Base-by-base conservation (phyloP, 2,888 invertebrate species). In the Ochlodes sylvanus region DNA sequence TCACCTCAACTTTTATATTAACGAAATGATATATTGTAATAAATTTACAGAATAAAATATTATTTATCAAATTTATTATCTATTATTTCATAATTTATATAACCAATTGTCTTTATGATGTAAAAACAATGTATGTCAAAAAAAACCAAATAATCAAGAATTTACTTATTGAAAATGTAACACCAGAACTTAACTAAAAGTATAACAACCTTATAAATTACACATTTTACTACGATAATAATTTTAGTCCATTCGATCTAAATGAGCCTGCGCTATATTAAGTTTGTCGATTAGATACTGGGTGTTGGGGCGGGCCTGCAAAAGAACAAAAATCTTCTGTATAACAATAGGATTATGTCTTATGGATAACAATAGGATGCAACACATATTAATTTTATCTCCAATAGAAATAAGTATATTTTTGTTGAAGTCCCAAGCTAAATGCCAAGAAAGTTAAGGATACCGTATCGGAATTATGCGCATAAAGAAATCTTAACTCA, bases 241-340 rank as follows among this genome's bases (percentile, higher is more conserved):
- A 17, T 58, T n/a, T 87, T 79, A 92, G 80, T 92, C 92, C 89
- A 93, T 86, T 71, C 92, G 89, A 75, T 93, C 93, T 69, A 93
- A 77, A 72, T 92, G 89, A 79, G 89, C 88, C 77, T 92, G 92
- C 78, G 90, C 92, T 69, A 89, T 86, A n/a, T 90, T 85, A 34
- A 93, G 79, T 70, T 87, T 84, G 62, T 92, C 91, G 70, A 93
- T 92, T 55, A 93, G 86, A 3, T 82, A 83, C 71, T 90, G 90
- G 4, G 92, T 92, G 74, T 92, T 90, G 1, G 92, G 88, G 17
- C 92, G 88, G 41, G 91, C 83, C 92, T 92, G 88, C 1, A 86
- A 87, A 57, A 60, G n/a, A 73, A 66, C 61, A 58, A 47, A 10
- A 60, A 2, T 27, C n/a, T n/a, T n/a, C n/a, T n/a, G n/a, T n/a